Conservation (phyloP, 2,888 invertebrate species). For the Anodontia alba region DNA sequence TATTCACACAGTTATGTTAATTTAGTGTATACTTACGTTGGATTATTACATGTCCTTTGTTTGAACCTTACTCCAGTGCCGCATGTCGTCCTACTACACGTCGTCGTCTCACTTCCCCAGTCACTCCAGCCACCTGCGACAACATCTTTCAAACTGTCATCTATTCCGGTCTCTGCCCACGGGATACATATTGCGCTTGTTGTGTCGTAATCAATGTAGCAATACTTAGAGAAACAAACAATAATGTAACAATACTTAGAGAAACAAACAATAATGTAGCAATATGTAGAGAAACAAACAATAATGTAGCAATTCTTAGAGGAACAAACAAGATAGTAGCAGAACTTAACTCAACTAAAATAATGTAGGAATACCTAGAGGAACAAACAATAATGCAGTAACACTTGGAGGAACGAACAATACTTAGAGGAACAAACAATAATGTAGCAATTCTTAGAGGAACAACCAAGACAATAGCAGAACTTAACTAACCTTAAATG, state of each 20-base stretch:
- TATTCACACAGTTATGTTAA: too few relatives aligned
- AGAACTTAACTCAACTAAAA: too few relatives aligned
- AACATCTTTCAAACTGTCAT: conserved; percentile 14
- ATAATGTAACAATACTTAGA: neutral
- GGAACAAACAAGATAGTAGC: too few relatives aligned
- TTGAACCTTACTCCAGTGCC: conserved; percentile 56
- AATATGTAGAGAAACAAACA: neutral
- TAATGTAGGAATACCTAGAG: too few relatives aligned
- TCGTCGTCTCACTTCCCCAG: conserved; percentile 44
- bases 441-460: too few relatives aligned
- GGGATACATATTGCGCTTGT: conserved; percentile 36
- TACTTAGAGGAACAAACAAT: too few relatives aligned
- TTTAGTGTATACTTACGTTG: conserved; percentile 57
- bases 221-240: neutral
- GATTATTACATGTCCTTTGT: conserved; percentile 54
- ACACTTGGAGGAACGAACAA: too few relatives aligned
- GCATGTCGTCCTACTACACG: conserved; percentile 55
- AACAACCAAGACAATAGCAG: too few relatives aligned
- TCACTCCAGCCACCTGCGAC: conserved; percentile 58
- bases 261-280: neutral
- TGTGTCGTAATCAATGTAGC: neutral
- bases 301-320: neutral
- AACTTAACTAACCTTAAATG: too few relatives aligned
- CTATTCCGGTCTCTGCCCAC: conserved; percentile 44
- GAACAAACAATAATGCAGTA: too few relatives aligned